Conservation (phyloP, 2,888 invertebrate species). For the Rutpela maculata region DNA sequence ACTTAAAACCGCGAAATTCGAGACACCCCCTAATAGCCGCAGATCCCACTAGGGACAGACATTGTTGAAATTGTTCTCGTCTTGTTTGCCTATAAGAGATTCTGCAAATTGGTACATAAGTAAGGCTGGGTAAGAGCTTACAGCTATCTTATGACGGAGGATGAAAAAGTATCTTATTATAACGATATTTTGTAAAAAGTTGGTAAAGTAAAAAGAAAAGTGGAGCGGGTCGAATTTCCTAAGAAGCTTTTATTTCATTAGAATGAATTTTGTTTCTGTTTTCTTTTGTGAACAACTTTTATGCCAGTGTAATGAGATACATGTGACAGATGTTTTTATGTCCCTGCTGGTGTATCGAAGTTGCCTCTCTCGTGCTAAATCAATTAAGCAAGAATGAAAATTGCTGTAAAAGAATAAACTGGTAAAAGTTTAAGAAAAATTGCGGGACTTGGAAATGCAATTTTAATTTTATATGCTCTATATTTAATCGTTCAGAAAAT, state of each 20-base stretch:
- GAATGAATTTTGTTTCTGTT: constrained; percentile 33
- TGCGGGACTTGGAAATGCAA: not conserved
- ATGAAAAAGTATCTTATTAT: constrained; percentile 35
- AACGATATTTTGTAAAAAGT: constrained; percentile 39
- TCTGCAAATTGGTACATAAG: constrained; percentile 25
- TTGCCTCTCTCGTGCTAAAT: not conserved
- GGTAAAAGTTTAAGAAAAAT: not conserved
- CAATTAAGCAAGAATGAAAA: constrained; percentile 1
- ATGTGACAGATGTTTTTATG: constrained; percentile 31
- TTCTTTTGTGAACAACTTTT: constrained; percentile 18
- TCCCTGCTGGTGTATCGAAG: not conserved
- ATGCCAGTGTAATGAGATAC: constrained; percentile 19
- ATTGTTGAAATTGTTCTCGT: constrained; percentile 31
- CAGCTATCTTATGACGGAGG: constrained; percentile 23
- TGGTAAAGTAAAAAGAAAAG: constrained; percentile 11
- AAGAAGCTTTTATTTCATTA: constrained; percentile 40
- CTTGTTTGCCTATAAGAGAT: constrained; percentile 27
- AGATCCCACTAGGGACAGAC: constrained; percentile 36
- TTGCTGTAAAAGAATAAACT: not conserved
- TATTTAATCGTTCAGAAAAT: not conserved
- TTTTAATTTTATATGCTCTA: not conserved
- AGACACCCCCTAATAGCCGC: constrained; percentile 46
- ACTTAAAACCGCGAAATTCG: constrained; percentile 48
- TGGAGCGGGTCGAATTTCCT: constrained; percentile 30
- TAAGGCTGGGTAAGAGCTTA: constrained; percentile 14